Conservation (phyloP, 2,888 invertebrate species). For the Latrodectus hesperus region DNA sequence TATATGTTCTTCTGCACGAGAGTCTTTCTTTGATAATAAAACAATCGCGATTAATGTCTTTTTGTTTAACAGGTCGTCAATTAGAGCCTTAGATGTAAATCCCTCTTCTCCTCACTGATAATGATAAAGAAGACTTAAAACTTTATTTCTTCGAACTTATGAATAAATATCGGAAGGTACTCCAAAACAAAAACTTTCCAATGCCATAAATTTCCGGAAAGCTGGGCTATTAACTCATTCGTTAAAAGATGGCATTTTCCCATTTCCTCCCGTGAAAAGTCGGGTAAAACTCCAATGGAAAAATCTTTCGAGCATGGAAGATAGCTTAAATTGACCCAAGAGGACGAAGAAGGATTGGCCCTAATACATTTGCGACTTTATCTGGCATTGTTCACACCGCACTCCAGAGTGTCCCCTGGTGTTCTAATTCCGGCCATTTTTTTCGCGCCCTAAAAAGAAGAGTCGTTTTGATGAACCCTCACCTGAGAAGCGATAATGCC, state of each 20-base stretch:
- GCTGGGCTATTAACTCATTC: constrained; percentile 9
- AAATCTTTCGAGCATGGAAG: constrained; percentile 16
- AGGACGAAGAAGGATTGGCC: constrained; percentile 35
- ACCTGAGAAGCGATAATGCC: constrained; percentile 57
- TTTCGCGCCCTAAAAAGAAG: constrained; percentile 3
- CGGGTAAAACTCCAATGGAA: constrained; percentile 2
- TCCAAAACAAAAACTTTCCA: constrained; percentile 4
- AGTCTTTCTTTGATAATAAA: too few species aligned
- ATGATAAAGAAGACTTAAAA: neutral
- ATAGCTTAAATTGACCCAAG: constrained; percentile 59
- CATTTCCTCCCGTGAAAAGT: constrained; percentile 1
- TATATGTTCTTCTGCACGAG: too few species aligned
- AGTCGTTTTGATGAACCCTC: constrained; percentile 49
- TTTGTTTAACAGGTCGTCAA: neutral
- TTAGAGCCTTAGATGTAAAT: neutral
- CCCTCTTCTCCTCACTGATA: neutral
- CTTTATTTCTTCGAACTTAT: constrained; percentile 1
- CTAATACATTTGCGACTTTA: constrained; percentile 51
- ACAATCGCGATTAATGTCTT: too few species aligned
- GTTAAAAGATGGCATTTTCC: constrained; percentile 2
- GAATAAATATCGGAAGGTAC: neutral
- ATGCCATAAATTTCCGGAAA: constrained; percentile 5
- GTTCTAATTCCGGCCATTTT: constrained; percentile 50
- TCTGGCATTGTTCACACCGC: constrained; percentile 42
- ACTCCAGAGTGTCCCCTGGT: constrained; percentile 47